phyloP scores from a whole-genome alignment of 2,113 vertebrate genomes.

The Asarcornis scutulata region DNA sequence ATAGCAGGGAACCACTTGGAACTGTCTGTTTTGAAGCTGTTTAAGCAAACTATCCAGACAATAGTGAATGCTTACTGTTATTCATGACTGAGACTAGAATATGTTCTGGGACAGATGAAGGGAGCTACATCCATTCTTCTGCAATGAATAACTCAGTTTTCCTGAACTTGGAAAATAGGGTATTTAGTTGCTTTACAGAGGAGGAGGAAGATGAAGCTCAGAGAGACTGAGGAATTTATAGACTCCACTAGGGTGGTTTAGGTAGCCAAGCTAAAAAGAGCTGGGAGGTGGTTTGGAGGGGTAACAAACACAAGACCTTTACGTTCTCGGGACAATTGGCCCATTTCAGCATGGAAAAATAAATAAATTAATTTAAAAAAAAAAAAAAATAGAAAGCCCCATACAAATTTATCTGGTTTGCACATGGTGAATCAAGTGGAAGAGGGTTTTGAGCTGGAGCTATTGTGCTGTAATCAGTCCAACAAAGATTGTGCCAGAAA shows the following conservation, averaged over 20 bases:
- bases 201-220: not conserved
- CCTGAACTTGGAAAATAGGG: not conserved
- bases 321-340: not conserved
- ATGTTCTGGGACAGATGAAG: not conserved
- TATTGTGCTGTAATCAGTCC: not conserved
- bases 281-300: not conserved
- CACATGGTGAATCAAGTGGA: not conserved
- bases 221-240: not conserved
- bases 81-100: not conserved
- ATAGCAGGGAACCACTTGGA: not conserved
- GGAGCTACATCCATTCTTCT: not conserved
- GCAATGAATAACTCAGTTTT: constrained; percentile 11
- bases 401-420: not conserved
- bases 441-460: not conserved
- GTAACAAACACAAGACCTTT: not conserved
- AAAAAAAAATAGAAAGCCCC: not conserved
- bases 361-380: too few relatives aligned
- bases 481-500: not conserved
- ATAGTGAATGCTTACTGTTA: not conserved
- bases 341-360: not conserved
- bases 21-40: not conserved
- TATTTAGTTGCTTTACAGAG: not conserved
- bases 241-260: not conserved
- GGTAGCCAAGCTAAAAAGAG: not conserved
- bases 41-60: not conserved